Evolutionary conservation across 2,888 invertebrate species (phyloP), one percentile per base, ranked within the genome.

Genomic region (Gymnocheta viridis): DNA sequence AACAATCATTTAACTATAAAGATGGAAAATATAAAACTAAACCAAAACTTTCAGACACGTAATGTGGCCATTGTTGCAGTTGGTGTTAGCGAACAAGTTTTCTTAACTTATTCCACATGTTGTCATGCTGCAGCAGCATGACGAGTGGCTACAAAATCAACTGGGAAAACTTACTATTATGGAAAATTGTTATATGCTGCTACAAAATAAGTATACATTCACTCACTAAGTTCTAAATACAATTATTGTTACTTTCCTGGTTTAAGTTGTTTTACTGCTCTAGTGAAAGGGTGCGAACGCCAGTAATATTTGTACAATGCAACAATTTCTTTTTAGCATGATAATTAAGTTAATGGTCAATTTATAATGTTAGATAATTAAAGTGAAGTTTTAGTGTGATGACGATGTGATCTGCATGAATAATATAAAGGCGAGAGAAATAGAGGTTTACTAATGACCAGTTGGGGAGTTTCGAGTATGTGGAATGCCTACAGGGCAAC

Each of bases 1-100:
- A 81, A 84, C 84, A 84, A 78, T 78, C 78, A 81, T 81, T 82
- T 69, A 77, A 77, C 67, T 74, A 10, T 19, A 38, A 54, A 82
- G 56, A 78, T 62, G 51, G 4, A 56, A 27, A 10, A 69, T 29
- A 44, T 19, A 41, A 60, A 74, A 62, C 70, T 24, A 60, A 58
- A 60, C 49, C 29, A 77, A 84, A 84, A 84, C 84, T 84, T 84
- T 84, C 77, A 81, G 77, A 84, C 84, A 84, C 84, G 81, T 82
- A 77, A 51, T 67, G 66, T 72, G 47, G 77, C 66, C 58, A 72
- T 78, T 77, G 82, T 41, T 78, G 44, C 60, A 51, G 78, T 72
- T 77, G 58, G 44, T 77, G 69, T 74, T 82, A 54, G 54, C 62
- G 69, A 54, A 78, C 62, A 56, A 69, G 27, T 81, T 74, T 70